Base-by-base conservation (phyloP, 2,888 invertebrate genomes). In the Hoplodrina ambigua region DNA sequence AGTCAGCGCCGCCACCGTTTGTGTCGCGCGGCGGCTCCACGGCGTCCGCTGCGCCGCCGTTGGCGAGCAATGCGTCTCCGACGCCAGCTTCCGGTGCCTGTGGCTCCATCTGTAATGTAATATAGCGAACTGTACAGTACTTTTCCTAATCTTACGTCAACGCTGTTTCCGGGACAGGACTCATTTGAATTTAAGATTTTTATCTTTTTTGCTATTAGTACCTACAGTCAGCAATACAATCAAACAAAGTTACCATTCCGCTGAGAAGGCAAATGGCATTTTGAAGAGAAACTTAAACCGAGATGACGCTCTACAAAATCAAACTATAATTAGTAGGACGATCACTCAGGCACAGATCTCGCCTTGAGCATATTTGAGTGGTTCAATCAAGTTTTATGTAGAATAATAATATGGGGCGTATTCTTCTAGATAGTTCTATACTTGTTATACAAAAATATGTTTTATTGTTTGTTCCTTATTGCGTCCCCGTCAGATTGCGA, bases 1-100 rank as follows among this genome's bases (percentile, higher is more conserved):
- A 79, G 46, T 81, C 83, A 0, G 83, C 73, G 53, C 63, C 66
- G 57, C 54, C 54, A 3, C 72, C 67, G 25, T 75, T 81, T 0
- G 83, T 0, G 81, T 41, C 71, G 20, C 81, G 79, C 57, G 50
- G 67, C 50, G 74, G 65, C 56, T 73, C 74, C 2, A 41, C 20
- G 30, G 49, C 58, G 7, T 80, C 75, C 5, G 81, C 64, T 30
- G 86, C 76, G 41, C 69, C 78, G 13, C 86, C 89, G 76, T 91
- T 91, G 8, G 88, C 87, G n/a, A 91, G 80, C 46, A 91, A 78
- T 2, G 88, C 85, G 58, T 89, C 90, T 13, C 83, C 72, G 4
- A 78, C 81, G 50, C 83, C 89, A 46, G 78, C 71, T 20, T 72
- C 81, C 2, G 81, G 64, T 49, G 83, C 87, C 33, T 85, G 83